Base-by-base conservation (phyloP, 2,797 vertebrate genomes). In the Phoxinus dragarum region DNA sequence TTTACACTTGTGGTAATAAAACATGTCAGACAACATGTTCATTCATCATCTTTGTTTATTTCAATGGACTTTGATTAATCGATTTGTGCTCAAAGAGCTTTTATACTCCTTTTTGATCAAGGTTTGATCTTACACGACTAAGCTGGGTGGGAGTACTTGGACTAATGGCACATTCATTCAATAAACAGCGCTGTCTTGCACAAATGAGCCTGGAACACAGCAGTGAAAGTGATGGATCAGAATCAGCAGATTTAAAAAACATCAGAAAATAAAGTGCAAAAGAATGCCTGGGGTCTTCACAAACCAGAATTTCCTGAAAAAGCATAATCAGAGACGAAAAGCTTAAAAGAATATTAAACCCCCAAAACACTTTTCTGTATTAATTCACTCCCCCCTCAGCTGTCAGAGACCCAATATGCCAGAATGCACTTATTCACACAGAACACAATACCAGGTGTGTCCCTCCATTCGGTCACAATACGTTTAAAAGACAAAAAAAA, bases 191-290 rank as follows among this genome's bases (percentile, higher is more conserved):
- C 17, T 5, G 44, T 17, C 71, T 2, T 68, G 67, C 8, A 71
- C 21, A 44, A 59, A 36, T 73, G 66, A 76, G n/a, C 27, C 40
- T 80, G 71, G 84, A 69, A 61, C 80, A 86, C 34, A 86, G 77
- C 66, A 78, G 40, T 73, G 7, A 49, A 36, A 34, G 19, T n/a
- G 75, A 47, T 31, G 56, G 21, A 38, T 16, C 21, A 74, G 56
- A 82, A 69, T 36, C 68, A 85, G 66, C 61, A 86, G 31, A 81
- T 49, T 68, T n/a, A 54, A 84, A 75, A 67, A 12, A 75, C 77
- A 80, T 44, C 19, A 23, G 36, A 67, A 73, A 61, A 75, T 81
- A 87, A 86, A 88, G 86, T 87, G 85, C 87, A 75, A 86, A 85
- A 19, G 9, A 61, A n/a, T 75, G 40, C 19, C 49, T 79, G 73